Base-by-base conservation (phyloP, 2,113 vertebrate genomes). In the Pterocles gutturalis region DNA sequence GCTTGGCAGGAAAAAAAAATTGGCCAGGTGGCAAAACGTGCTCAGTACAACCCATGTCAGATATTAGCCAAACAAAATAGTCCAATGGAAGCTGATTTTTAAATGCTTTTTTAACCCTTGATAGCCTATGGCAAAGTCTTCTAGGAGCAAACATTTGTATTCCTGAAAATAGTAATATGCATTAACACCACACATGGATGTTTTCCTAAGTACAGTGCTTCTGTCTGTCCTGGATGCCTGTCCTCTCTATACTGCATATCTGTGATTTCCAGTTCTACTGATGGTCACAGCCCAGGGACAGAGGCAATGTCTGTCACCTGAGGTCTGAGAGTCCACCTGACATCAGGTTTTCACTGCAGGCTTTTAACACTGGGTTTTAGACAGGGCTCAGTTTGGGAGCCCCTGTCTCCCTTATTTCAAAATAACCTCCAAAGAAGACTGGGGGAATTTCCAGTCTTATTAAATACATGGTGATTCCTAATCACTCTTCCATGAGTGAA, bases 11-110 rank as follows among this genome's bases (percentile, higher is more conserved):
- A 91, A 95, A 94, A 95, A 95, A 97, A 97, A 97, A 96, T 96
- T 84, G 96, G 94, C 97, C 95, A 98, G 97, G 97, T 98, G 96
- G 97, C 93, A 96, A 97, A 97, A 97, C 17, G 96, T 97, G 97
- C 96, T 97, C 93, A 70, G 83, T 95, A 96, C 78, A 93, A 83
- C 77, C 76, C 89, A 70, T 97, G 97, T 98, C 94, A 97, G 94
- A 97, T 93, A 97, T 87, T 96, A 92, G 94, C 97, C 97, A 96
- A 97, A 92, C 96, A 97, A 97, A 98, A 97, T 91, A 97, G 87
- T 97, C 96, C 96, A 89, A 84, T 62, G 91, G 87, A 91, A 95
- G 96, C 87, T 80, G 77, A 69, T 96, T 94, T 96, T 84, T 33
- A 93, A 90, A 90, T 66, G 84, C 65, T 46, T 95, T 84, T 96